Base-by-base conservation (phyloP, 2,797 vertebrate species). In the Pseudochirops corinnae region DNA sequence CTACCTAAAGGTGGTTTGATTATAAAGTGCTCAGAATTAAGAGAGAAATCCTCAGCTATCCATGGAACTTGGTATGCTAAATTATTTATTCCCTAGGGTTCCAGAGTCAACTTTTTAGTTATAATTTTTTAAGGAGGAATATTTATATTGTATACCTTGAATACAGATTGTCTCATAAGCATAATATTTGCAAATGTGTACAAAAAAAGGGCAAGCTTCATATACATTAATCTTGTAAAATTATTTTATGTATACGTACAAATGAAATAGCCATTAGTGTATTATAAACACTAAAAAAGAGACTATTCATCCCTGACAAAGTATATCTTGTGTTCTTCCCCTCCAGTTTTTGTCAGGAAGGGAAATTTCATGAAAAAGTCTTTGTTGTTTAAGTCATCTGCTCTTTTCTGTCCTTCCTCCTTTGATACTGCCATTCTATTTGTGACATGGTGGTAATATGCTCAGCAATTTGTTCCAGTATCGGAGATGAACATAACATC, bases 371-470 rank as follows among this genome's bases (percentile, higher is more conserved):
- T 91, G 28, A 91, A 91, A 91, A 55, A 55, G 55, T 55, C 28
- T 91, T 91, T 91, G 50, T 91, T 91, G 29, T 4, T 91, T 91
- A 91, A 55, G 29, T 91, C 90, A 31, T 91, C 52, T 91, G 90
- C 52, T 91, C 90, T 91, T 91, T 87, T 26, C 39, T 87, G 9
- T 50, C n/a, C 28, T 55, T 91, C 29, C 12, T 90, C 90, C 55
- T 91, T 53, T 91, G 90, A 55, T 52, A 55, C 50, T 29, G 21
- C 33, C 33, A 33, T 91, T 55, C 31, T 53, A 3, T 55, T 55
- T 91, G 52, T 91, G 33, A 91, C 29, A 55, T 53, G 55, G 74
- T 53, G 31, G 74, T 87, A 87, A 87, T 87, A 26, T 87, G 74
- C 74, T 82, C 39, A 82, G 74, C 74, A 82, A 11, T 82, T 82